These are phyloP conservation scores for Epiblema foenella DNA, from an alignment of 2,888 invertebrate species.

Conservation along the genomic window DNA sequence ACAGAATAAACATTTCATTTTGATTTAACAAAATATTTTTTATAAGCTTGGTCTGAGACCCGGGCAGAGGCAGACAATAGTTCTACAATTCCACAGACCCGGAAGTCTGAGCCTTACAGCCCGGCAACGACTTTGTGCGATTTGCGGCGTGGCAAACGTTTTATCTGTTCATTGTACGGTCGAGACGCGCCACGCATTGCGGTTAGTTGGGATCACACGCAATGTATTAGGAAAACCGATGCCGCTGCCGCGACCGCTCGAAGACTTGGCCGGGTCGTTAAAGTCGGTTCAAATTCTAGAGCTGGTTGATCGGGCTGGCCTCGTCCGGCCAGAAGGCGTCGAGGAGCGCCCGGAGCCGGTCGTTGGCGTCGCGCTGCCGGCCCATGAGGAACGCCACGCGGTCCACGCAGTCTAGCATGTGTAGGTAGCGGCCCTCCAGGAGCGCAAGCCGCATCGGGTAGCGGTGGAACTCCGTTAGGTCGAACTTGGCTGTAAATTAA, in stretches of 20 bases:
- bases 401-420: slow-evolving; percentile 76
- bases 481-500: slow-evolving; percentile 59
- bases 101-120: neutral
- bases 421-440: slow-evolving; percentile 66
- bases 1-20: too few species aligned
- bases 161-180: too few species aligned
- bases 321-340: slow-evolving; percentile 70
- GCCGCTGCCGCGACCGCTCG: too few species aligned
- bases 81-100: neutral
- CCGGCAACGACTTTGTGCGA: too few species aligned
- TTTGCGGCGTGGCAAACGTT: too few species aligned
- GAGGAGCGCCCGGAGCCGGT: slow-evolving; percentile 65
- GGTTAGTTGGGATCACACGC: too few species aligned
- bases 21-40: too few species aligned
- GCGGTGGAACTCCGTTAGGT: slow-evolving; percentile 66
- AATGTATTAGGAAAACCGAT: too few species aligned
- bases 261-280: too few species aligned
- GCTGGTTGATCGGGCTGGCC: slow-evolving; percentile 35
- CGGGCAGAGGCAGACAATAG: neutral
- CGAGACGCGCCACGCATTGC: too few species aligned
- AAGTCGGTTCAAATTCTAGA: slow-evolving; percentile 7
- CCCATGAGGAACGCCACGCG: slow-evolving; percentile 71
- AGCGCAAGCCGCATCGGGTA: slow-evolving; percentile 72
- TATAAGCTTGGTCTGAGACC: too few species aligned
- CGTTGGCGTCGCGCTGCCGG: slow-evolving; percentile 64